phyloP scores from a whole-genome alignment of 2,113 vertebrate species.

The Collichthys lucidus region DNA sequence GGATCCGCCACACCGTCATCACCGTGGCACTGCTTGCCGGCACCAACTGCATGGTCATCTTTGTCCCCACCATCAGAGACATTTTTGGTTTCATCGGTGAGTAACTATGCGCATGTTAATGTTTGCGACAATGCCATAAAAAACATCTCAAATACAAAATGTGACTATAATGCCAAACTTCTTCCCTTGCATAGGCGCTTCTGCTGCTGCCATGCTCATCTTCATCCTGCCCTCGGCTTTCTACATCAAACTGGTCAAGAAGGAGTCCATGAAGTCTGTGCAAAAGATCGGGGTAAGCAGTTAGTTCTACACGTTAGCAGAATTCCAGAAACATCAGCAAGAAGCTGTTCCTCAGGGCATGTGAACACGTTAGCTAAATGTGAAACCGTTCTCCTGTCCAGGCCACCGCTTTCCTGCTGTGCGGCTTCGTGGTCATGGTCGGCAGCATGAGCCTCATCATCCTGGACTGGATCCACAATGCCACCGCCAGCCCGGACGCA shows the following conservation, averaged over 20 bases:
- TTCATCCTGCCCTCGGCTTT: slow-evolving; percentile 98
- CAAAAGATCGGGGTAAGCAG: slow-evolving; percentile 96
- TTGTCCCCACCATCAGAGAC: slow-evolving; percentile 94
- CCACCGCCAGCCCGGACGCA: slow-evolving; percentile 44
- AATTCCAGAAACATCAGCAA: neutral
- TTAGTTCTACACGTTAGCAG: neutral
- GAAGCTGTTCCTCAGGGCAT: too few relatives aligned
- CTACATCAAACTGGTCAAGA: slow-evolving; percentile 97
- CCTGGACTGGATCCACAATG: slow-evolving; percentile 89
- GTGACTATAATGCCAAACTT: neutral
- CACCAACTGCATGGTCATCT: slow-evolving; percentile 93
- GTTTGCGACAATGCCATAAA: neutral
- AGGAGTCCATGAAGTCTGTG: slow-evolving; percentile 92
- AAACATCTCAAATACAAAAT: neutral
- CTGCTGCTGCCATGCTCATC: slow-evolving; percentile 96
- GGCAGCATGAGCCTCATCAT: slow-evolving; percentile 93
- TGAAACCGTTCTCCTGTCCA: slow-evolving; percentile 68
- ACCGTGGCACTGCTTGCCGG: slow-evolving; percentile 85
- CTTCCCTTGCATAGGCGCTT: slow-evolving; percentile 86
- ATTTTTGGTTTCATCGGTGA: slow-evolving; percentile 96
- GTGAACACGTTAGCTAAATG: slow-evolving; percentile 4
- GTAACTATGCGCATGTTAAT: neutral
- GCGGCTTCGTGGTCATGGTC: slow-evolving; percentile 92
- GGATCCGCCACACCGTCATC: slow-evolving; percentile 91
- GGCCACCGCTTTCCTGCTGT: slow-evolving; percentile 89